Evolutionary conservation across 1,140 invertebrate species (phyloP).

Genomic region (Belonocnema kinseyi): DNA sequence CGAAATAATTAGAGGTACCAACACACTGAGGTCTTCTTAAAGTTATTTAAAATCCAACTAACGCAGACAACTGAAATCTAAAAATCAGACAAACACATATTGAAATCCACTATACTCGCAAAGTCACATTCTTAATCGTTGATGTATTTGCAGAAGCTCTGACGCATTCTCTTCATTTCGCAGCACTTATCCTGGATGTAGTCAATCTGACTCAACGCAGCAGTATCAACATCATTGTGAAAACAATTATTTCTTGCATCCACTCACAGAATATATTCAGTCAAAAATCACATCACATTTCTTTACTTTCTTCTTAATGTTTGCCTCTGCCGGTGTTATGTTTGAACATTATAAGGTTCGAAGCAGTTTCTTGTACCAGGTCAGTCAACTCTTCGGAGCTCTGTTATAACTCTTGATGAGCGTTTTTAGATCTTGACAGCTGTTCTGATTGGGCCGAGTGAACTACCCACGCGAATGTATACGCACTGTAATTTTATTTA

Average conservation of each 20-base stretch:
- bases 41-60: not conserved
- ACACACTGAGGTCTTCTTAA: no score
- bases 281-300: not conserved
- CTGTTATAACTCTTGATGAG: conserved; percentile 22
- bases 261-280: not conserved
- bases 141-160: conserved; percentile 10
- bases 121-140: conserved; percentile 18
- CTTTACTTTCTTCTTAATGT: not conserved
- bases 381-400: conserved; percentile 16
- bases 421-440: conserved; percentile 8
- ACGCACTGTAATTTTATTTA: no score
- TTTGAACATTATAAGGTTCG: not conserved
- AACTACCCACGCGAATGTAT: not conserved
- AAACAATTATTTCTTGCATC: not conserved
- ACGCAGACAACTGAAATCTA: not conserved
- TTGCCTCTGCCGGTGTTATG: conserved; percentile 7
- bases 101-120: not conserved
- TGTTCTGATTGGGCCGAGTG: not conserved
- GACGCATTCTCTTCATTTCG: conserved; percentile 18
- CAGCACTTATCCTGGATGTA: conserved; percentile 2
- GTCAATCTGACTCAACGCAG: not conserved
- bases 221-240: not conserved
- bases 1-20: no score
- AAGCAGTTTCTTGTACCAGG: conserved; percentile 13
- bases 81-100: not conserved